Percentiles rank a stretch among this genome's conserved stretches.
Conservation (phyloP, 2,797 vertebrate species). For the Diplodus sargus region DNA sequence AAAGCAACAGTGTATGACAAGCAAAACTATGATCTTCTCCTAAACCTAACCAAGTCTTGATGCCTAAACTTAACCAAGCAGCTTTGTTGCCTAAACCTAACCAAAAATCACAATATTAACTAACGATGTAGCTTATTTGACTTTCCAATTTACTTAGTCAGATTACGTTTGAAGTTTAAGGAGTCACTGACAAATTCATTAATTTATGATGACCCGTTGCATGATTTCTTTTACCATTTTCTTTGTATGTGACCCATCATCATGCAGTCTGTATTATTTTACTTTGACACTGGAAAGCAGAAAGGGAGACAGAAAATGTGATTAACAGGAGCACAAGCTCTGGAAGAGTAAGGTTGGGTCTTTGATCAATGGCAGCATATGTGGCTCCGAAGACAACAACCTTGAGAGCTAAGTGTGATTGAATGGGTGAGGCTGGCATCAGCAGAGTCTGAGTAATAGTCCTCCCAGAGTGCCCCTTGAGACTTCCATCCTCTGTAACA, state of each 20-base stretch:
- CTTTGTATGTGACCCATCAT: neutral
- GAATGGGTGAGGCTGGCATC: conserved; percentile 21
- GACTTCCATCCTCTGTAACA: conserved; percentile 4
- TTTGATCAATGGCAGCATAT: neutral
- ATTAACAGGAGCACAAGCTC: neutral
- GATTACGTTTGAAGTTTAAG: too few relatives aligned
- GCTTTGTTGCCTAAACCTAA: too few relatives aligned
- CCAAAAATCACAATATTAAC: too few relatives aligned
- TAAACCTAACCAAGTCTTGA: too few relatives aligned
- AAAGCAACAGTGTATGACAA: too few relatives aligned
- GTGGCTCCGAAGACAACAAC: conserved; percentile 12
- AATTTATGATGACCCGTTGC: too few relatives aligned
- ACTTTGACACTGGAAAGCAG: neutral
- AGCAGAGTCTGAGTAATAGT: conserved; percentile 32
- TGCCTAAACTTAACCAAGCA: too few relatives aligned
- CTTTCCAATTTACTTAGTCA: too few relatives aligned
- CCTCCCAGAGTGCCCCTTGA: conserved; percentile 4
- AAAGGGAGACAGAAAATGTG: neutral
- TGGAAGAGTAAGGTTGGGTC: neutral
- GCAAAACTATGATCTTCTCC: too few relatives aligned
- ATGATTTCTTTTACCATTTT: too few relatives aligned
- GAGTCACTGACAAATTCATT: too few relatives aligned
- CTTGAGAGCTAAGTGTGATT: conserved; percentile 47
- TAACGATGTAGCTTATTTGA: too few relatives aligned
- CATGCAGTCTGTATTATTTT: neutral